Evolutionary conservation across 2,888 invertebrate genomes (phyloP), one percentile per base, ranked within the genome.

Genomic region (Theristus sp.): DNA sequence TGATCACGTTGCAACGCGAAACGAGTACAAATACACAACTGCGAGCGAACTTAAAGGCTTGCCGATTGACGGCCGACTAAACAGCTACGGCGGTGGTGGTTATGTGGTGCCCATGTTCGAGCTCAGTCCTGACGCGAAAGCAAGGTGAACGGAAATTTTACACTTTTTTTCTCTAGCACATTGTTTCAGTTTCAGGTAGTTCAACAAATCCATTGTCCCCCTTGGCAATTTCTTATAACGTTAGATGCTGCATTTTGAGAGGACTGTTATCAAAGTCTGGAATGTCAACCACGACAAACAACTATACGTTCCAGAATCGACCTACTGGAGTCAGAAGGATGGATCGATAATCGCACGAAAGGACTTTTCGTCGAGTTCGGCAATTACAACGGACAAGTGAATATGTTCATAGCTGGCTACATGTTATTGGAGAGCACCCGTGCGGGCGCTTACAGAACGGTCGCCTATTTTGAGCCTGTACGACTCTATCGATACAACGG

Each of bases 1-100:
- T 13, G 25, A 17, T 25, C 30, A 46, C 6, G 73, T 74, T 0
- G 67, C 65, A 2, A 2, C 46, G 3, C 24, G n/a, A 27, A 38
- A 20, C 24, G 68, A 69, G 63, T 75, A 72, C 65, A 66, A 63
- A 2, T 77, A 76, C 67, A 64, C 66, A 30, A 64, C 68, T 3
- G 70, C 75, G 0, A 60, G 60, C 13, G 68, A 71, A 46, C 67
- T 79, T 24, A 68, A 76, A 60, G 73, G 76, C n/a, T 72, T 74
- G 46, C 76, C 78, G 0, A 75, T 75, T 49, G 49, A 3, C 6
- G 49, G 49, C n/a, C 49, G 54, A 54, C 54, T 54, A 27, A 3
- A 28, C 54, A 28, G 3, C 2, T 56, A 56, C 30, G 29, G 30
- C 6, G 56, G 30, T n/a, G 56, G 56, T 30, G 56, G 56, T 17